Base-by-base conservation (phyloP, 2,797 vertebrate species). In the Hippoglossus hippoglossus region DNA sequence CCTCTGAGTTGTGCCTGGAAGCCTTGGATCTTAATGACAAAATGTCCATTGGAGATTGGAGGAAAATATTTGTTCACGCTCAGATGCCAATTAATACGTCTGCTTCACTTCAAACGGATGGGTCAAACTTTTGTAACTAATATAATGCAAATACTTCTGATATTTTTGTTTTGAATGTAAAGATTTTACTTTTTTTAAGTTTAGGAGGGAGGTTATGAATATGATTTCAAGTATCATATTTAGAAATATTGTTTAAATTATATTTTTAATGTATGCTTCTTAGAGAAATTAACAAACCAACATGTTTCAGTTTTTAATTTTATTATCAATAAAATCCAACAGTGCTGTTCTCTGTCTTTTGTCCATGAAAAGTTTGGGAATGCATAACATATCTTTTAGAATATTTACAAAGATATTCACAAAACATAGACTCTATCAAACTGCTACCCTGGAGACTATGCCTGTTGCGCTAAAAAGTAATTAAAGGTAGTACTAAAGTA, bases 401-500 rank as follows among this genome's bases (percentile, higher is more conserved):
- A 79, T 80, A 87, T 87, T 77, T 88, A 85, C 82, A 87, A 1
- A 64, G 16, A 79, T 83, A 75, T 82, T 69, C 54, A 86, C 75
- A 87, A 67, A 78, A 75, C 73, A 61, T 49, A 75, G 58, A 74
- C 49, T 62, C 49, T 62, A 57, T 71, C 22, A 74, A 85, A 81
- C 57, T 25, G 25, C 56, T 72, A 80, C 51, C 55, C 63, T 53
- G 46, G 46, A 65, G 67, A 63, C 24, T 62, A 53, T 34, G 44
- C 28, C 46, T 49, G 19, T 55, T 71, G 70, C 28, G 55, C 22
- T 71, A 75, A 62, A 34, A 60, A 61, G 63, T 18, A 53, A 80
- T 56, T 59, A 53, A 57, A 79, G n/a, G 67, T 34, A 77, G 24
- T 70, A 47, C 66, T 62, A 19, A 74, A 64, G 73, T 54, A 68